Conservation (phyloP, 2,888 invertebrate genomes). For the Lasioglossum oenotherae region DNA sequence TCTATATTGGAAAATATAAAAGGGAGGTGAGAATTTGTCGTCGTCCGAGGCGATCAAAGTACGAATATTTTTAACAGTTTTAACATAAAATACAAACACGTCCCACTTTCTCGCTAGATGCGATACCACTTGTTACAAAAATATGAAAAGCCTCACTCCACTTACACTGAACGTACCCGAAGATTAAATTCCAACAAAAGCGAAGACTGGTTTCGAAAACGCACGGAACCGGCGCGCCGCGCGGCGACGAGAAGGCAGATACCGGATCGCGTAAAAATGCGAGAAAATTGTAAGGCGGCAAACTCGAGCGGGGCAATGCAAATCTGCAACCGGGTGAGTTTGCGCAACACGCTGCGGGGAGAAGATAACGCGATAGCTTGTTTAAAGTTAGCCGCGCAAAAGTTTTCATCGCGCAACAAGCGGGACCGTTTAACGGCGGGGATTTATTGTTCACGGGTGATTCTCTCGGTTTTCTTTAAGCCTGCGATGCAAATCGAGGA, state of each 20-base stretch:
- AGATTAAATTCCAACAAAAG: neutral
- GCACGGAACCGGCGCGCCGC: no score
- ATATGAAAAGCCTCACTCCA: neutral
- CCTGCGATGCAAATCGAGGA: slow-evolving; percentile 52
- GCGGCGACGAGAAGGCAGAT: neutral
- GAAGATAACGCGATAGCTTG: slow-evolving; percentile 45
- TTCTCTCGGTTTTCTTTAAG: neutral
- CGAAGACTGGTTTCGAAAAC: neutral
- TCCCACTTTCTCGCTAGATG: neutral
- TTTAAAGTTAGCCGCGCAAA: slow-evolving; percentile 31
- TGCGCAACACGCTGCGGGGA: slow-evolving; percentile 4
- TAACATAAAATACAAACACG: no score
- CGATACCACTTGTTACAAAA: neutral
- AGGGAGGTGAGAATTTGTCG: no score
- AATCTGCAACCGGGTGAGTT: slow-evolving; percentile 9
- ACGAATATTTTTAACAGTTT: no score
- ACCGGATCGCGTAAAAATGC: neutral
- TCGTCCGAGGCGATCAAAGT: no score
- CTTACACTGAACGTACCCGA: neutral
- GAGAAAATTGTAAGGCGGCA: neutral
- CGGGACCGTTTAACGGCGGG: slow-evolving; percentile 52
- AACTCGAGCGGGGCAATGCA: neutral
- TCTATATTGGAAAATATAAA: no score
- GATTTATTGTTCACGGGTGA: slow-evolving; percentile 50
- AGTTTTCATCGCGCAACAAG: slow-evolving; percentile 34